phyloP scores from a whole-genome alignment of 1,140 invertebrate genomes.

The Drosophila setifemur region DNA sequence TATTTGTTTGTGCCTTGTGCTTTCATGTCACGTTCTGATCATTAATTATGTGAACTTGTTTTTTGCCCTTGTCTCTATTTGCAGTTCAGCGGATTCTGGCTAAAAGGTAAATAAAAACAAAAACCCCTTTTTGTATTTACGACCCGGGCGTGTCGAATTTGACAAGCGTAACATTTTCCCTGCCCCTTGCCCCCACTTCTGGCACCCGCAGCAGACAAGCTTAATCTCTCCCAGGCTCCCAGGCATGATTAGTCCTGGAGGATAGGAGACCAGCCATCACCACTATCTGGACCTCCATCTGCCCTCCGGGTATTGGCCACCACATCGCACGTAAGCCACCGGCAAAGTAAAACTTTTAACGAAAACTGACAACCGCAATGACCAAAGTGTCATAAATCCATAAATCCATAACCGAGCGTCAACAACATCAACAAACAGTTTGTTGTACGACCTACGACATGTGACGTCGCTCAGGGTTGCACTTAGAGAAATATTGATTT shows the following conservation, averaged over 20 bases:
- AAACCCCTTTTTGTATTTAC: conserved; percentile 42
- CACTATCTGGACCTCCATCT: not conserved
- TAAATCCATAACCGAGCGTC: conserved; percentile 79
- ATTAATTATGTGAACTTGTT: conserved; percentile 70
- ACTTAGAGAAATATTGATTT: not conserved
- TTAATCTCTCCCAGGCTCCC: conserved; percentile 37
- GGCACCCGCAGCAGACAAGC: conserved; percentile 4
- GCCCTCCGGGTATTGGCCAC: not conserved
- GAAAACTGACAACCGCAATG: conserved; percentile 77
- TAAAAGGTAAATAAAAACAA: conserved; percentile 51
- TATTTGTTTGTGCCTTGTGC: conserved; percentile 32
- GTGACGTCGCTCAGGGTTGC: conserved; percentile 27
- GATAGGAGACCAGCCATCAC: not conserved
- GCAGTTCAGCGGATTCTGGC: conserved; percentile 48
- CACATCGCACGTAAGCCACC: conserved; percentile 34
- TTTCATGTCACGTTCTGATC: conserved; percentile 66
- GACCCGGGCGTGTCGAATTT: conserved; percentile 54
- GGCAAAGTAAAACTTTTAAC: conserved; percentile 65
- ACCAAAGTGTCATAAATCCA: conserved; percentile 79
- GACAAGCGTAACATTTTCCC: conserved; percentile 49
- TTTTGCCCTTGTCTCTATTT: conserved; percentile 67
- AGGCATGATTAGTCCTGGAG: conserved; percentile 42
- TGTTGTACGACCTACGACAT: conserved; percentile 73
- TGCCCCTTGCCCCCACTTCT: too few relatives aligned
- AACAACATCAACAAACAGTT: conserved; percentile 78